Conservation (phyloP, 2,113 vertebrate species). For the Panurus biarmicus region DNA sequence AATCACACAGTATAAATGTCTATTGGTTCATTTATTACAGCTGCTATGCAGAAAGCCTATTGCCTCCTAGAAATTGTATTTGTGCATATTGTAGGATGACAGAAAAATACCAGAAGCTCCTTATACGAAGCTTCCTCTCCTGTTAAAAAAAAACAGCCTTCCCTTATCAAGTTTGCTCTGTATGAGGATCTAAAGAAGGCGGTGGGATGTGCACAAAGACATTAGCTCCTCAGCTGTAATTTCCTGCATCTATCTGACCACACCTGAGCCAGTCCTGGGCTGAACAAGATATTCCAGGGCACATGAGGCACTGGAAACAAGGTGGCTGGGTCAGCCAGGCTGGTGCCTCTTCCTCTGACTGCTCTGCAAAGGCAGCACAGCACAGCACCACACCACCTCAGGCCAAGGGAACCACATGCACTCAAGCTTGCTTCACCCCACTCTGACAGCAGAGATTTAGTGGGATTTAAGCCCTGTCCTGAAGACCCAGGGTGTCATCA, state of each 20-base stretch:
- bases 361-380: neutral
- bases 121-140: neutral
- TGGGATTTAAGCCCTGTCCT: neutral
- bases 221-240: neutral
- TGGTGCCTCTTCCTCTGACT: neutral
- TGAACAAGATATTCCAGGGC: neutral
- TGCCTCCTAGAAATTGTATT: neutral
- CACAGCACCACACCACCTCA: accelerated
- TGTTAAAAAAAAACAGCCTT: neutral
- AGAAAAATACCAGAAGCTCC: neutral
- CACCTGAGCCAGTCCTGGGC: neutral
- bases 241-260: neutral
- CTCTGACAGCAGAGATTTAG: neutral
- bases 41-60: neutral
- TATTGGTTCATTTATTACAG: neutral
- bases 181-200: neutral
- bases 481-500: neutral
- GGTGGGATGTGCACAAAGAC: neutral
- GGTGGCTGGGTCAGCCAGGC: neutral
- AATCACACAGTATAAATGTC: neutral
- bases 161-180: neutral
- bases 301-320: neutral
- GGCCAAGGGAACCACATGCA: accelerated
- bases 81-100: neutral
- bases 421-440: accelerated